Evolutionary conservation across 2,888 invertebrate genomes (phyloP).

Genomic region (Habroteleia sp.): DNA sequence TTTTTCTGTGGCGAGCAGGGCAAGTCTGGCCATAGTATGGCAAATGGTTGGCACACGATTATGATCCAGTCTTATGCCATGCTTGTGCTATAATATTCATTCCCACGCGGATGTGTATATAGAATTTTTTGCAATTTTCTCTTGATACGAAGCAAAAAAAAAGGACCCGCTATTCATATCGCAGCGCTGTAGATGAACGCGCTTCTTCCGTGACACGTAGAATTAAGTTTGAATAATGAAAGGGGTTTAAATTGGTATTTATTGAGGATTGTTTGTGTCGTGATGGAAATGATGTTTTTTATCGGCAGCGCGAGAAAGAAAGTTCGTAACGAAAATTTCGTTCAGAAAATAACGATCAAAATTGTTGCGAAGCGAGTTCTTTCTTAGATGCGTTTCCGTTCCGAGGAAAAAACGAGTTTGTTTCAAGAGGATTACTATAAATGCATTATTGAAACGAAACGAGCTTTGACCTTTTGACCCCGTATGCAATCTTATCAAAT

Average conservation of each 20-base stretch:
- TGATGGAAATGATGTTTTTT: background rate
- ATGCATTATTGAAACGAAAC: conserved; percentile 1
- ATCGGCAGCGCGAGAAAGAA: background rate
- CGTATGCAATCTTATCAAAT: background rate
- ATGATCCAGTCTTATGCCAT: too few species aligned
- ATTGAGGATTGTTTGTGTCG: conserved; percentile 2
- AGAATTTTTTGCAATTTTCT: conserved; percentile 15
- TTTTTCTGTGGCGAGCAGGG: too few species aligned
- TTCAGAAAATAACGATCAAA: background rate
- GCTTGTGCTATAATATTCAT: too few species aligned
- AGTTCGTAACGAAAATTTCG: background rate
- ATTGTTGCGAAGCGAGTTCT: background rate
- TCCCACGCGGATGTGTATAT: too few species aligned
- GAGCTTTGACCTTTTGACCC: conserved; percentile 2
- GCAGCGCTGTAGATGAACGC: conserved; percentile 10
- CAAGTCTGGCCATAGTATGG: too few species aligned
- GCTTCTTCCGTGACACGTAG: conserved; percentile 13
- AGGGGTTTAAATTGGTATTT: conserved; percentile 29
- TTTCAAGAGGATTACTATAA: background rate
- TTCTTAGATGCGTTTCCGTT: background rate
- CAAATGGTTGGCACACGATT: too few species aligned
- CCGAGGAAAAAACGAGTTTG: background rate
- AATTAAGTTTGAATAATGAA: conserved; percentile 41
- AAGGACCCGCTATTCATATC: conserved; percentile 24
- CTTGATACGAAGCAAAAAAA: conserved; percentile 17